Evolutionary conservation across 2,888 invertebrate species (phyloP).

Genomic region (Zootermopsis nevadensis): DNA sequence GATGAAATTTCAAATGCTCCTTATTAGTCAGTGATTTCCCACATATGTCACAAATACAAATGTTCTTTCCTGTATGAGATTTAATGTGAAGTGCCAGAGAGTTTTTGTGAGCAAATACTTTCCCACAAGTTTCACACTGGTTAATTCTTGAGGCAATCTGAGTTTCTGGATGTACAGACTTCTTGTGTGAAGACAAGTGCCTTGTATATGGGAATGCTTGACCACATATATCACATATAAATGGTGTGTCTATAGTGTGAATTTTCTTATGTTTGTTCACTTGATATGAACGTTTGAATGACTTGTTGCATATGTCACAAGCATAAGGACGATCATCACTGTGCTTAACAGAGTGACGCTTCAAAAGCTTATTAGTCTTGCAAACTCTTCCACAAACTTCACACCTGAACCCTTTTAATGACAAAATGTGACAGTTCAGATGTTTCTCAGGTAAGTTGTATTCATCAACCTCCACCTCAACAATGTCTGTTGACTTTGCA

Average conservation of each 20-base stretch:
- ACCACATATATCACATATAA: conserved; percentile 68
- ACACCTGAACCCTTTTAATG: conserved; percentile 37
- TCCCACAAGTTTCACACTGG: conserved; percentile 58
- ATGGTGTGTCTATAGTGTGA: conserved; percentile 57
- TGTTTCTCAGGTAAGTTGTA: neutral
- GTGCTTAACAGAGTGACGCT: conserved; percentile 54
- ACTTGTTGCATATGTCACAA: conserved; percentile 54
- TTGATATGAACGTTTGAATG: conserved; percentile 53
- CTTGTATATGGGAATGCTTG: conserved; percentile 58
- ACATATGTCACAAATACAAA: conserved; percentile 44
- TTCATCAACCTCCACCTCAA: neutral
- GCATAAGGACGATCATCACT: conserved; percentile 52
- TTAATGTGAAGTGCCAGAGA: conserved; percentile 38
- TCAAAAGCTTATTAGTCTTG: conserved; percentile 34
- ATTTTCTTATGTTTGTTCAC: conserved; percentile 46
- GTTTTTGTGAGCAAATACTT: conserved; percentile 51
- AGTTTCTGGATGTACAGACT: conserved; percentile 60
- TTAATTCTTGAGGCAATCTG: conserved; percentile 57
- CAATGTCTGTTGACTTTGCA: neutral
- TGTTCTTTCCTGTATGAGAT: conserved; percentile 39
- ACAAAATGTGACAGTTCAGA: neutral
- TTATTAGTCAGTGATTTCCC: conserved; percentile 44
- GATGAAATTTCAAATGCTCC: conserved; percentile 68
- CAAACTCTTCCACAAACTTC: conserved; percentile 53
- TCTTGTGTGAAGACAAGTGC: conserved; percentile 61